These are phyloP conservation scores for Bombus fervidus DNA, from an alignment of 1,140 invertebrate species.

Conservation along the genomic window DNA sequence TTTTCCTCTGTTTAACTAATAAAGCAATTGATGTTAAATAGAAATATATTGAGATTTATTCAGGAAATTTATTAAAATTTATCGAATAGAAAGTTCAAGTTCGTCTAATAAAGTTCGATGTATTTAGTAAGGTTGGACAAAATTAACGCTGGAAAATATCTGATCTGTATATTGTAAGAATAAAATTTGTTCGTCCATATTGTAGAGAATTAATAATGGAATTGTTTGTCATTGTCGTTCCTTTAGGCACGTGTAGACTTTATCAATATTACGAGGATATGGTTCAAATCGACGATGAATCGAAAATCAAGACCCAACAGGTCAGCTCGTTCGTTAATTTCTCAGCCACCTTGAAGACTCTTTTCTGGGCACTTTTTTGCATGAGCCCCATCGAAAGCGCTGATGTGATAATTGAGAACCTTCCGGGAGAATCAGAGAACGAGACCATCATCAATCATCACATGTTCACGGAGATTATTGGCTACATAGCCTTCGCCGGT, in stretches of 20 bases:
- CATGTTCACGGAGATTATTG: constrained; percentile 84
- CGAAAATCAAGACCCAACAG: constrained; percentile 77
- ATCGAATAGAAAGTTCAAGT: too few relatives aligned
- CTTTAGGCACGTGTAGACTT: constrained; percentile 74
- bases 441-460: constrained; percentile 83
- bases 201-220: neutral
- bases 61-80: too few relatives aligned
- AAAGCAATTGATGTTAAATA: too few relatives aligned
- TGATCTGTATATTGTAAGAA: too few relatives aligned
- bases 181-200: neutral
- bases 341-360: constrained; percentile 85
- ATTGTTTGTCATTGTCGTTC: neutral
- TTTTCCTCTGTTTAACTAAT: too few relatives aligned
- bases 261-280: constrained; percentile 86
- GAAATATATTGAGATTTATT: too few relatives aligned
- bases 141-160: too few relatives aligned
- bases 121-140: too few relatives aligned
- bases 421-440: constrained; percentile 80
- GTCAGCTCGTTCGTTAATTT: constrained; percentile 84
- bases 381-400: constrained; percentile 87
- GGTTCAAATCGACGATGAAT: constrained; percentile 83
- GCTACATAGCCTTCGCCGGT: constrained; percentile 85
- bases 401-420: constrained; percentile 85
- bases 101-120: too few relatives aligned
- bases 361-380: constrained; percentile 91